Conservation (phyloP, 2,888 invertebrate species). For the Drosophila quasianomalipes region DNA sequence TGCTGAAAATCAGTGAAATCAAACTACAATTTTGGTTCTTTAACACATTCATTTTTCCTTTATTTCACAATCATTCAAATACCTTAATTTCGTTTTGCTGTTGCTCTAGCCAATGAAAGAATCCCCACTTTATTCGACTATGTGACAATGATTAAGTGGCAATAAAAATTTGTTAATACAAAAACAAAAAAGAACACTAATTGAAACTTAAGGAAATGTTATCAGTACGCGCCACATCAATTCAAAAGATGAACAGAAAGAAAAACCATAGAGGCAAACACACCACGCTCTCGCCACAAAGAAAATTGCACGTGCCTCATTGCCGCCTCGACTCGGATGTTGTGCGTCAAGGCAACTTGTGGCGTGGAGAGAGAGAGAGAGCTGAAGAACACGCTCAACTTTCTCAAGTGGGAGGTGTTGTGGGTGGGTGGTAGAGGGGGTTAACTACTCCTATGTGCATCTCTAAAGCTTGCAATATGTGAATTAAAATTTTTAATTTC, state of each 20-base stretch:
- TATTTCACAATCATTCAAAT: slow-evolving; percentile 59
- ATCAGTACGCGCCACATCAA: slow-evolving; percentile 75
- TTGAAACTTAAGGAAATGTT: slow-evolving; percentile 51
- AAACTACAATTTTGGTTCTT: slow-evolving; percentile 15
- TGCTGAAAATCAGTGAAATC: background rate
- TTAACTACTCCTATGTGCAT: slow-evolving; percentile 19
- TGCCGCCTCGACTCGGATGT: slow-evolving; percentile 39
- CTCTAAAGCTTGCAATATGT: slow-evolving; percentile 41
- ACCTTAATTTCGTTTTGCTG: slow-evolving; percentile 15
- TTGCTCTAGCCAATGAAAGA: slow-evolving; percentile 46
- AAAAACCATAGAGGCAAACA: slow-evolving; percentile 11
- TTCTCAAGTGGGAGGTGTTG: background rate
- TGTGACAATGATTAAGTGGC: slow-evolving; percentile 63
- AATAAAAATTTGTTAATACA: slow-evolving; percentile 41
- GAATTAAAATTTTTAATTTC: slow-evolving; percentile 65
- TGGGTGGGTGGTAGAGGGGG: slow-evolving; percentile 1
- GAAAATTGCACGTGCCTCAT: slow-evolving; percentile 35
- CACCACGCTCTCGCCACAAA: slow-evolving; percentile 16
- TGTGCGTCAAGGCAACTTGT: slow-evolving; percentile 45
- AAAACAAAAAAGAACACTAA: slow-evolving; percentile 29
- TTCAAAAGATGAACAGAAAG: slow-evolving; percentile 32
- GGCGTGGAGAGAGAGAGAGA: slow-evolving; percentile 63
- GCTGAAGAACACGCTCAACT: slow-evolving; percentile 27
- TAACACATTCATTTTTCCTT: slow-evolving; percentile 66
- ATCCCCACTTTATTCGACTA: slow-evolving; percentile 47